Conservation (phyloP, 2,797 vertebrate species). For the Caiman crocodilus region DNA sequence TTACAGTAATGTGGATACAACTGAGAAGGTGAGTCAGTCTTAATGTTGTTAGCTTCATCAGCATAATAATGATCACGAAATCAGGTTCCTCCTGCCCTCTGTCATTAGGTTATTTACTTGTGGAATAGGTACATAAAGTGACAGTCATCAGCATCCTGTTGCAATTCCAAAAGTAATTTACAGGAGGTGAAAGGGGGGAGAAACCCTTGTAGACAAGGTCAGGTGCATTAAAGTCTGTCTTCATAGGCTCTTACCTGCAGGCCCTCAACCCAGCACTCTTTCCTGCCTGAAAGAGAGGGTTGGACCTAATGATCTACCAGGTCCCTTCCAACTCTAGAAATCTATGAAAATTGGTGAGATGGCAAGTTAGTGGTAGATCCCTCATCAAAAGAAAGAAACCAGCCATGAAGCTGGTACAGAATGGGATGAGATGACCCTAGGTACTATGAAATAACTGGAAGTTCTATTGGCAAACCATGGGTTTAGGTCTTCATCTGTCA, state of each 20-base stretch:
- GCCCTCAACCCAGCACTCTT: too few relatives aligned
- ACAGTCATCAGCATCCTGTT: fast-evolving
- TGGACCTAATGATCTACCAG: too few relatives aligned
- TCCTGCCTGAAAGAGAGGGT: too few relatives aligned
- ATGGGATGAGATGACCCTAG: neutral
- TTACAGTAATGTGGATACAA: neutral
- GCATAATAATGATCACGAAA: neutral
- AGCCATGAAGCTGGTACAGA: neutral
- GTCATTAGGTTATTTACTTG: neutral
- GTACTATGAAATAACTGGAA: neutral
- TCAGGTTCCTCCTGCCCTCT: neutral
- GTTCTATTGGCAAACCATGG: neutral
- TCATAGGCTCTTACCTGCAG: too few relatives aligned
- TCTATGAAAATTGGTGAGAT: too few relatives aligned
- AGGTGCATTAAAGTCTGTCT: neutral
- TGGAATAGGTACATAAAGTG: neutral
- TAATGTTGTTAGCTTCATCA: neutral
- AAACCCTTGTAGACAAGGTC: neutral
- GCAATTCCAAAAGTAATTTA: neutral
- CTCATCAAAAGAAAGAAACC: neutral
- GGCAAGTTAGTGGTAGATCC: neutral
- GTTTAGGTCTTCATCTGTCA: neutral
- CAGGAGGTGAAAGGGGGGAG: neutral
- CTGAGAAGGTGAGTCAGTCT: neutral
- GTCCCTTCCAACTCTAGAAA: too few relatives aligned